Evolutionary conservation across 2,888 invertebrate genomes (phyloP).

Genomic region (Psylliodes chrysocephalus): DNA sequence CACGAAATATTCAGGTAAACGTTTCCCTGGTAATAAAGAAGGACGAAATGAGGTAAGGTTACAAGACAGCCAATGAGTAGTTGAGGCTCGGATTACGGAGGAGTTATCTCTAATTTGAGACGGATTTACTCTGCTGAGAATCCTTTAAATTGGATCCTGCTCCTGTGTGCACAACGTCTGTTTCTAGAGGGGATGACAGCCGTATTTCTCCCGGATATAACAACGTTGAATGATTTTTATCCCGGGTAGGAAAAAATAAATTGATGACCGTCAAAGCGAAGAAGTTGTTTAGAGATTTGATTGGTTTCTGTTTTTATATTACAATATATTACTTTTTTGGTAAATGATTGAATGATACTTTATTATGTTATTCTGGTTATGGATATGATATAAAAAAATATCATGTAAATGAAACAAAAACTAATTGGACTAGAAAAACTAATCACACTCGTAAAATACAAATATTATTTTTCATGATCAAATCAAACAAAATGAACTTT

Average conservation of each 20-base stretch:
- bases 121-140: slow-evolving; percentile 68
- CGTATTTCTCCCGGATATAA: slow-evolving; percentile 52
- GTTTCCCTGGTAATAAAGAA: slow-evolving; percentile 56
- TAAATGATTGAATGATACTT: no score
- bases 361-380: no score
- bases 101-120: slow-evolving; percentile 70
- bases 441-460: no score
- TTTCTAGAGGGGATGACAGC: slow-evolving; percentile 49
- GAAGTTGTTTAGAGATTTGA: slow-evolving; percentile 8
- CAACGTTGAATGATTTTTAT: slow-evolving; percentile 40
- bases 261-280: slow-evolving; percentile 16
- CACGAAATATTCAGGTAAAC: slow-evolving; percentile 38
- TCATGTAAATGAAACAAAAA: no score
- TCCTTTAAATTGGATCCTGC: slow-evolving; percentile 68
- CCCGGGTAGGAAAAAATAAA: slow-evolving; percentile 13
- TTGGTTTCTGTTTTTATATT: slow-evolving; percentile 1
- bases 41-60: slow-evolving; percentile 58
- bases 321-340: no score
- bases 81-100: slow-evolving; percentile 62
- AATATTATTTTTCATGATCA: no score
- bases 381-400: no score
- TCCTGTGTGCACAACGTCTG: slow-evolving; percentile 43
- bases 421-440: no score
- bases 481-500: no score
- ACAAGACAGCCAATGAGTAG: slow-evolving; percentile 62